Evolutionary conservation across 2,888 invertebrate species (phyloP).

Genomic region (Syrista parreyssii): DNA sequence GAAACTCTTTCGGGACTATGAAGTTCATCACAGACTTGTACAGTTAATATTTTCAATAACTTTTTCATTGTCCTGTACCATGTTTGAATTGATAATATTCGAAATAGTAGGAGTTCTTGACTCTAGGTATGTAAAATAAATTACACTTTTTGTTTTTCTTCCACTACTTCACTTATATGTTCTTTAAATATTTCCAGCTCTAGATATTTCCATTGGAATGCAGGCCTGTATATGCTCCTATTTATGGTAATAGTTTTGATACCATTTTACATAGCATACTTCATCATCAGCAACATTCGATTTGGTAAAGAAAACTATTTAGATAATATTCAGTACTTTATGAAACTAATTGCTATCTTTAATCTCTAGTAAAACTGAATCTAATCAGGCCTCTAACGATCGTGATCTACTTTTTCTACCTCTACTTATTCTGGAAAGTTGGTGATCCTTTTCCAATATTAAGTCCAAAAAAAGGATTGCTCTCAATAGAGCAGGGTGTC

Average conservation of each 20-base stretch:
- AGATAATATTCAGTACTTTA: neutral
- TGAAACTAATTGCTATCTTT: constrained; percentile 21
- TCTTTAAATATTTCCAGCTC: constrained; percentile 71
- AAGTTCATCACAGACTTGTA: constrained; percentile 93
- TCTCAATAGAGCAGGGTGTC: constrained; percentile 91
- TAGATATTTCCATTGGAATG: constrained; percentile 94
- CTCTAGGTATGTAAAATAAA: constrained; percentile 75
- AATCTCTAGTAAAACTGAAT: constrained; percentile 77
- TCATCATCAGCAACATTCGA: constrained; percentile 88
- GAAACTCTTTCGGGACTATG: constrained; percentile 96
- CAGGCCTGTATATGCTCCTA: constrained; percentile 89
- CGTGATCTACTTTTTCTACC: constrained; percentile 88
- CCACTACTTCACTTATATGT: neutral
- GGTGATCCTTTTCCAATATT: constrained; percentile 99
- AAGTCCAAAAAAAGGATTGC: constrained; percentile 91
- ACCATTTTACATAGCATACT: constrained; percentile 97
- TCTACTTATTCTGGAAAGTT: constrained; percentile 98
- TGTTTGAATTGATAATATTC: constrained; percentile 99
- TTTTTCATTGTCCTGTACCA: constrained; percentile 95
- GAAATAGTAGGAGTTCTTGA: constrained; percentile 96
- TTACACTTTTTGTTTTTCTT: constrained; percentile 14
- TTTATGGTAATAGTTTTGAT: constrained; percentile 96
- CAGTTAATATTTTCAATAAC: constrained; percentile 96
- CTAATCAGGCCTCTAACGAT: constrained; percentile 84
- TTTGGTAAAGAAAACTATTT: constrained; percentile 73